Evolutionary conservation across 2,888 invertebrate genomes (phyloP).

Genomic region (Stegophylla sp.): DNA sequence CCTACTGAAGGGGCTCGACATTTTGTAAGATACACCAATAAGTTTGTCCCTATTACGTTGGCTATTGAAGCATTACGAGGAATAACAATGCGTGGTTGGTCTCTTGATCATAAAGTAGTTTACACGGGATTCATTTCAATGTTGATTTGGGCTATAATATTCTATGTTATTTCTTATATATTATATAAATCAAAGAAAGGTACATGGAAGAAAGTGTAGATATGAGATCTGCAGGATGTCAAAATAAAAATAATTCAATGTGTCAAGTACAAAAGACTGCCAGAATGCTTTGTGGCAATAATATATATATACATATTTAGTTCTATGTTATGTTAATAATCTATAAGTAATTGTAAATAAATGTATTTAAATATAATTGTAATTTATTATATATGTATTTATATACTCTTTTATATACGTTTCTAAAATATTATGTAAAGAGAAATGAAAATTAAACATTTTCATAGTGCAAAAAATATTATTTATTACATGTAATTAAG

Average conservation of each 20-base stretch:
- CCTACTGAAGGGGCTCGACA: constrained; percentile 57
- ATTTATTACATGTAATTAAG: constrained; percentile 22
- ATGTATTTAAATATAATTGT: constrained; percentile 44
- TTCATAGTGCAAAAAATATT: constrained; percentile 49
- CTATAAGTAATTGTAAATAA: constrained; percentile 39
- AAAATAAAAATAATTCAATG: constrained; percentile 44
- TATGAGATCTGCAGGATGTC: constrained; percentile 46
- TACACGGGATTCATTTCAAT: constrained; percentile 51
- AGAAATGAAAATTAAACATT: constrained; percentile 8
- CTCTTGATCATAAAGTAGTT: constrained; percentile 27
- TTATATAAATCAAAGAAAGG: constrained; percentile 52
- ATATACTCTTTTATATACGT: constrained; percentile 32
- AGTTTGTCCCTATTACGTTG: constrained; percentile 57
- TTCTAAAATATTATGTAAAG: constrained; percentile 30
- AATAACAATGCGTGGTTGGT: constrained; percentile 58
- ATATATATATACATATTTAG: constrained; percentile 40
- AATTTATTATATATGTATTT: constrained; percentile 49
- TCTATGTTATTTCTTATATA: constrained; percentile 24
- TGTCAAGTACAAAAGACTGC: constrained; percentile 59
- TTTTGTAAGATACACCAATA: constrained; percentile 51
- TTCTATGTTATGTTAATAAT: constrained; percentile 26
- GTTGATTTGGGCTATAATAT: constrained; percentile 52
- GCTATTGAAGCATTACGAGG: constrained; percentile 58
- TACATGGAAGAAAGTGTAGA: constrained; percentile 47
- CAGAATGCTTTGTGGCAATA: constrained; percentile 55